These are phyloP conservation scores for Triops cancriformis DNA, from an alignment of 1,140 invertebrate genomes.

Conservation along the genomic window DNA sequence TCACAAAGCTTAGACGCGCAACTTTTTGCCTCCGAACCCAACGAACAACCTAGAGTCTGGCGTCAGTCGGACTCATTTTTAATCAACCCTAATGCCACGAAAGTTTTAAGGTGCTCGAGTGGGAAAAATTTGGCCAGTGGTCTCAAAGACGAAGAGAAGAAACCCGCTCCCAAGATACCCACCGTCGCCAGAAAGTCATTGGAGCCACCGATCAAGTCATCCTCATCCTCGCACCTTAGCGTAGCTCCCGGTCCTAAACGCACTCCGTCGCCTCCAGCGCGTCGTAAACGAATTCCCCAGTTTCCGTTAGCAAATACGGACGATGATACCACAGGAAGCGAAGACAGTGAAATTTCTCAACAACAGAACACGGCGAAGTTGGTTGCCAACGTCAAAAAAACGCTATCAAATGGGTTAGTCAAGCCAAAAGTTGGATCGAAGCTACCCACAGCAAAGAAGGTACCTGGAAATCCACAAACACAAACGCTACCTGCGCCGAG, in stretches of 20 bases:
- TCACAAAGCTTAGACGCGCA: slow-evolving; percentile 51
- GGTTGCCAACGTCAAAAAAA: not conserved
- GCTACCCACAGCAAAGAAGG: not conserved
- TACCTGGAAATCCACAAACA: slow-evolving; percentile 37
- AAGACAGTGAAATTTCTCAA: not conserved
- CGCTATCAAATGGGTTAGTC: slow-evolving; percentile 10
- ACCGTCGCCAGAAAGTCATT: not conserved
- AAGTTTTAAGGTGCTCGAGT: slow-evolving; percentile 11
- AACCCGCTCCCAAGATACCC: not conserved
- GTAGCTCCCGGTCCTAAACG: not conserved
- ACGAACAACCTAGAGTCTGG: slow-evolving; percentile 28
- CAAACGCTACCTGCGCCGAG: slow-evolving; percentile 45
- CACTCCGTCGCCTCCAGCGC: not conserved
- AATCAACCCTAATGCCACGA: not conserved
- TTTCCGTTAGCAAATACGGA: not conserved
- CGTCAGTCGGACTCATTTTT: slow-evolving; percentile 30
- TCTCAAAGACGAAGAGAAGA: slow-evolving; percentile 21
- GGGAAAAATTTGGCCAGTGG: not conserved
- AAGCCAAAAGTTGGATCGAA: not conserved
- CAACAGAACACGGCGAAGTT: not conserved
- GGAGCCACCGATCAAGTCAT: not conserved
- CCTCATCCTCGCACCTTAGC: not conserved
- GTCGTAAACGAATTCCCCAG: not conserved
- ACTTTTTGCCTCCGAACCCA: slow-evolving; percentile 28
- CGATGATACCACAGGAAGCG: not conserved